Conservation (phyloP, 1,140 invertebrate genomes). For the Augochlora pura region DNA sequence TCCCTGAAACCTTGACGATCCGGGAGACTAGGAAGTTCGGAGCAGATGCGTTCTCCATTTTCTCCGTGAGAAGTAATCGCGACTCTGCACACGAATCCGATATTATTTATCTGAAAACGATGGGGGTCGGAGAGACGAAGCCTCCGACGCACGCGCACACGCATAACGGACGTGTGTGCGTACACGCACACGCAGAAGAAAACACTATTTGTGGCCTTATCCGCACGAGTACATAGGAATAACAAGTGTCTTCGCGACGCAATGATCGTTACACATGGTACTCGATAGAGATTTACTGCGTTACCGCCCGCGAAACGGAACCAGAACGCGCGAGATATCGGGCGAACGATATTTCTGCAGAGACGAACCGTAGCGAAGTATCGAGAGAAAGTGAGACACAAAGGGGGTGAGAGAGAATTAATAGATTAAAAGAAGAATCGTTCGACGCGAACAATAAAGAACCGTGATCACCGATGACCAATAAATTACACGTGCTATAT, state of each 20-base stretch:
- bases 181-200: slow-evolving; percentile 49
- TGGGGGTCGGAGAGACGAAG: background rate
- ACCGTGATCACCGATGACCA: slow-evolving; percentile 64
- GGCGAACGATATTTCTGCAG: background rate
- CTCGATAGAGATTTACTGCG: slow-evolving; percentile 50
- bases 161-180: slow-evolving; percentile 41
- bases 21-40: too few relatives aligned
- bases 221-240: slow-evolving; percentile 63
- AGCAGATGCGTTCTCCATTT: background rate
- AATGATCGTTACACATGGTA: slow-evolving; percentile 64
- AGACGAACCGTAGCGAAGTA: background rate
- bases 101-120: background rate
- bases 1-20: background rate
- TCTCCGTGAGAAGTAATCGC: background rate
- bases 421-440: background rate
- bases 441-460: slow-evolving; percentile 52
- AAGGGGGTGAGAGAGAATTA: slow-evolving; percentile 13
- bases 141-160: slow-evolving; percentile 28
- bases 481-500: slow-evolving; percentile 73
- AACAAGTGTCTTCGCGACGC: slow-evolving; percentile 62
- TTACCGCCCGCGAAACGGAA: slow-evolving; percentile 25
- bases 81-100: background rate
- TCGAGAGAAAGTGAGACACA: background rate
- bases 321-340: slow-evolving; percentile 34
- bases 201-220: slow-evolving; percentile 72